Evolutionary conservation across 2,797 vertebrate genomes (phyloP).

Genomic region (Chiloscyllium punctatum): DNA sequence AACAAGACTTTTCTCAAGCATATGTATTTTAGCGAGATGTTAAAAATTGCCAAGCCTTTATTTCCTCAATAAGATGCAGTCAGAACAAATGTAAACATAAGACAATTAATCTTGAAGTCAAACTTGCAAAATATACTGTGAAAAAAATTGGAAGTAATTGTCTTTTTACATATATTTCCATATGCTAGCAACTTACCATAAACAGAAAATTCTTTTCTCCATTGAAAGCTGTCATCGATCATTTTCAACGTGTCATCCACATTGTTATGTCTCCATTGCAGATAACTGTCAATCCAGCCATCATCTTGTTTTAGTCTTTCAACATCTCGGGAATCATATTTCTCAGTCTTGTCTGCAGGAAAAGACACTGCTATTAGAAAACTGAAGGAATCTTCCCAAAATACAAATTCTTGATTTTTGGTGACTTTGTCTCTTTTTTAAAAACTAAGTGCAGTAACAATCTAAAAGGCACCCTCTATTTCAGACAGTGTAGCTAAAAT

Average conservation of each 20-base stretch:
- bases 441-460: not conserved
- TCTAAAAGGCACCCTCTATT: not conserved
- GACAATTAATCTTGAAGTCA: not conserved
- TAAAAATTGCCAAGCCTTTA: not conserved
- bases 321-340: constrained; percentile 85
- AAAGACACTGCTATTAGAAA: constrained; percentile 40
- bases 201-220: constrained; percentile 82
- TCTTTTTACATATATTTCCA: not conserved
- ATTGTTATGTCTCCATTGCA: constrained; percentile 72
- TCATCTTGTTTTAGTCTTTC: constrained; percentile 80
- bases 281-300: constrained; percentile 70
- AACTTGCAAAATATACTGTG: not conserved
- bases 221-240: constrained; percentile 92
- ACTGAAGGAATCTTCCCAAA: not conserved
- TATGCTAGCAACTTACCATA: constrained; percentile 70
- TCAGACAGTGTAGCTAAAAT: not conserved
- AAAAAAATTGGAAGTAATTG: not conserved
- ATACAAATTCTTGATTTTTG: not conserved
- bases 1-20: not conserved
- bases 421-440: not conserved
- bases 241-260: constrained; percentile 88
- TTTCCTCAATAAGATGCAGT: not conserved
- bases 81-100: not conserved
- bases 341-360: constrained; percentile 70
- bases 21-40: not conserved